Percentiles rank a stretch among this genome's conserved stretches.
These are phyloP conservation scores for Papilio protenor DNA, from an alignment of 2,888 invertebrate genomes.

Conservation along the genomic window DNA sequence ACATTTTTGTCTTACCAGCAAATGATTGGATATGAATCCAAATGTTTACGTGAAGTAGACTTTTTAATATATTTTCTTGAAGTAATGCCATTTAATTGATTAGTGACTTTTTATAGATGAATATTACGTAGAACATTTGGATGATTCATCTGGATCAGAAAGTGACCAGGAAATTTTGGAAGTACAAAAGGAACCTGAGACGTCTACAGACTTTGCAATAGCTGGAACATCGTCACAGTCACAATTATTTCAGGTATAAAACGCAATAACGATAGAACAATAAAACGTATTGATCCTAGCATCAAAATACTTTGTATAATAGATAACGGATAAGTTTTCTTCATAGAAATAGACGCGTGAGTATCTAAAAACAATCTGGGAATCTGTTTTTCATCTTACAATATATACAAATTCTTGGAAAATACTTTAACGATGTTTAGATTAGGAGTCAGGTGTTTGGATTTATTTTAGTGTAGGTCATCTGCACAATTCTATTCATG, in stretches of 20 bases:
- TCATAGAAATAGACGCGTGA: background rate
- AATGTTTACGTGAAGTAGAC: background rate
- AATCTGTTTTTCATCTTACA: background rate
- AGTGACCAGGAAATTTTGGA: constrained; percentile 14
- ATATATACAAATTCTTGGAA: constrained; percentile 12
- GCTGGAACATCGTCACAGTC: constrained; percentile 36
- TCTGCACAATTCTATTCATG: background rate
- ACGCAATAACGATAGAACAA: background rate
- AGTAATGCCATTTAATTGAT: background rate
- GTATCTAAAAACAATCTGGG: background rate
- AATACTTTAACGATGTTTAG: background rate
- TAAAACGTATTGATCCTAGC: background rate
- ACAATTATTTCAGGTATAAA: constrained; percentile 28
- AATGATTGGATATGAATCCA: background rate
- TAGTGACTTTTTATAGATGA: constrained; percentile 51
- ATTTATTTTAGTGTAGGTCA: background rate
- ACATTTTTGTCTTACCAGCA: background rate
- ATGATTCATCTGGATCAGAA: constrained; percentile 28
- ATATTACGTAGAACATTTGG: constrained; percentile 22
- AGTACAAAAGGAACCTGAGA: background rate
- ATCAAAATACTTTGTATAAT: background rate
- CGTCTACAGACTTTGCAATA: background rate
- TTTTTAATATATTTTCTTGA: background rate
- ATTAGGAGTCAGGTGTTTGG: background rate
- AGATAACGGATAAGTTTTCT: background rate